Evolutionary conservation across 2,113 vertebrate species (phyloP).

Genomic region (Acrocephalus kingi): DNA sequence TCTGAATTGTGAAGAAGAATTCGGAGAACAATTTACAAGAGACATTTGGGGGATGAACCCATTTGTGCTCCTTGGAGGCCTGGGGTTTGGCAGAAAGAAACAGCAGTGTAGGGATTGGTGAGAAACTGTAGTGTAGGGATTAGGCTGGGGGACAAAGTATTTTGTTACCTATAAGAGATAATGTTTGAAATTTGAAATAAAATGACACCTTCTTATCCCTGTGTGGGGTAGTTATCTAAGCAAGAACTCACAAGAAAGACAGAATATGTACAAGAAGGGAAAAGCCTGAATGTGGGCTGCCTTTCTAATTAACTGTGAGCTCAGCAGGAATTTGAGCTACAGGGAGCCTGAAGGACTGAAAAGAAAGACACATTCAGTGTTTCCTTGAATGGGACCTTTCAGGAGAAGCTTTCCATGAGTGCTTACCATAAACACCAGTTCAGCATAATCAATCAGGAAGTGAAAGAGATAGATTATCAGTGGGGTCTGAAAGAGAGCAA

Average conservation of each 20-base stretch:
- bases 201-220: background rate
- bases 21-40: background rate
- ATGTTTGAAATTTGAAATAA: background rate
- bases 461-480: conserved; percentile 97
- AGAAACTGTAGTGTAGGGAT: background rate
- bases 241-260: background rate
- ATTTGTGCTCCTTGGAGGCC: background rate
- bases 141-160: background rate
- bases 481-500: conserved; percentile 83
- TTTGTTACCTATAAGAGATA: background rate
- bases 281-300: background rate
- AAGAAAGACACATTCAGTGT: background rate
- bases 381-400: background rate
- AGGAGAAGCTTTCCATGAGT: background rate
- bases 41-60: background rate
- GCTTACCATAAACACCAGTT: conserved; percentile 96
- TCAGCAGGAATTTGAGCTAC: background rate
- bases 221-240: background rate
- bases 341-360: background rate
- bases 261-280: background rate
- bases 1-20: background rate
- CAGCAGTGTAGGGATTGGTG: background rate
- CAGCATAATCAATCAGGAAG: conserved; percentile 94
- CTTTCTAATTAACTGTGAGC: background rate
- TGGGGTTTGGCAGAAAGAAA: background rate